Evolutionary conservation across 1,140 invertebrate genomes (phyloP).

Genomic region (Stegodyphus mimosarum): DNA sequence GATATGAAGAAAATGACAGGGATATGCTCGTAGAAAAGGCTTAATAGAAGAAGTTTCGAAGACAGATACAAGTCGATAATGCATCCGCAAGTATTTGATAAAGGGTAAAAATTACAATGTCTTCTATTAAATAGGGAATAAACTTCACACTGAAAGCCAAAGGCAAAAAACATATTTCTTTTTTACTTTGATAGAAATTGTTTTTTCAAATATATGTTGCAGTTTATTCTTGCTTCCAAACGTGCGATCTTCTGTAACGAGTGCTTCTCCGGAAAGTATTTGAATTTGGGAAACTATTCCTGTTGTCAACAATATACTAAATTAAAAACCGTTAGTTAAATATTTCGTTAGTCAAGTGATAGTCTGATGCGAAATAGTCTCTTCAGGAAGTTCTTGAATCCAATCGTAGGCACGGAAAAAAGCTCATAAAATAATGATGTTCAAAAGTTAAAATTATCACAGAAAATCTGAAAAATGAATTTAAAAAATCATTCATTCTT

Average conservation of each 20-base stretch:
- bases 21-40: constrained; percentile 47
- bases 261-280: constrained; percentile 26
- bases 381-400: constrained; percentile 38
- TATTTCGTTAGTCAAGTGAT: neutral
- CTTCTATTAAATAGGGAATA: neutral
- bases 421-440: constrained; percentile 52
- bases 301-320: neutral
- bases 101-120: neutral
- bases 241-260: constrained; percentile 29
- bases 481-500: constrained; percentile 10
- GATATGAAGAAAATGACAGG: constrained; percentile 27
- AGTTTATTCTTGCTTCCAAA: constrained; percentile 8
- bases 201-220: constrained; percentile 5
- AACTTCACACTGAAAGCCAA: neutral
- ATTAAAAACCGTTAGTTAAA: constrained; percentile 10
- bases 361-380: constrained; percentile 13
- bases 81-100: constrained; percentile 1
- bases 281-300: constrained; percentile 15
- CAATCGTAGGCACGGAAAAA: constrained; percentile 50
- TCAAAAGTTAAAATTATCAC: constrained; percentile 44
- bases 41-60: neutral
- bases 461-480: constrained; percentile 42
- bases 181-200: constrained; percentile 32
- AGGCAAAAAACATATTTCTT: constrained; percentile 23
- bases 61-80: neutral